These are phyloP conservation scores for Hypercompe scribonia DNA, from an alignment of 2,888 invertebrate genomes.

Conservation along the genomic window DNA sequence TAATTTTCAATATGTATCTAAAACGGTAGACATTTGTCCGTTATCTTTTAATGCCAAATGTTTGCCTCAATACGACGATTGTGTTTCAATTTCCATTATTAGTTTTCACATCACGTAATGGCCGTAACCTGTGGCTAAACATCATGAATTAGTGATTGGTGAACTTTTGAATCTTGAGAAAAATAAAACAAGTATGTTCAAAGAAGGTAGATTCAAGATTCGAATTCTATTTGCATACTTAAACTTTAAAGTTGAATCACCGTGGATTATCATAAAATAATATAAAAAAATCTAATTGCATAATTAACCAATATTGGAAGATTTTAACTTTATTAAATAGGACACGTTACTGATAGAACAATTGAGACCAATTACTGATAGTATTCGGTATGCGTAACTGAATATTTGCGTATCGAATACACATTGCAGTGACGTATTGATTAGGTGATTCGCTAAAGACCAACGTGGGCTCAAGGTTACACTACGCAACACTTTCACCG, in stretches of 20 bases:
- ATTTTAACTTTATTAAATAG: neutral
- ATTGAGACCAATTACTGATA: conserved; percentile 30
- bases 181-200: neutral
- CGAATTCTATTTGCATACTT: neutral
- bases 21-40: conserved; percentile 46
- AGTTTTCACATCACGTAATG: conserved; percentile 55
- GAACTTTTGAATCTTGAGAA: neutral
- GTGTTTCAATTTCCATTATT: conserved; percentile 52
- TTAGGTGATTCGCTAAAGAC: conserved; percentile 77
- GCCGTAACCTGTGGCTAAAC: neutral
- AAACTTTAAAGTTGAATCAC: neutral
- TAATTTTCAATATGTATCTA: neutral
- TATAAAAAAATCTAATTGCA: neutral
- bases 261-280: neutral
- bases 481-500: conserved; percentile 82
- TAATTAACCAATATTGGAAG: neutral
- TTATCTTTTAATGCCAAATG: conserved; percentile 58
- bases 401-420: conserved; percentile 51
- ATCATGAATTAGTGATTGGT: neutral
- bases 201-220: neutral
- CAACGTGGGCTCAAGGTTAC: conserved; percentile 83
- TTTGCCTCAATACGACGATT: conserved; percentile 56
- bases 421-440: conserved; percentile 73
- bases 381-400: conserved; percentile 39
- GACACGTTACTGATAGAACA: no score